These are phyloP conservation scores for Mnemiopsis leidyi DNA, from an alignment of 37 sponge, comb jelly and placozoan genomes.

Conservation along the genomic window DNA sequence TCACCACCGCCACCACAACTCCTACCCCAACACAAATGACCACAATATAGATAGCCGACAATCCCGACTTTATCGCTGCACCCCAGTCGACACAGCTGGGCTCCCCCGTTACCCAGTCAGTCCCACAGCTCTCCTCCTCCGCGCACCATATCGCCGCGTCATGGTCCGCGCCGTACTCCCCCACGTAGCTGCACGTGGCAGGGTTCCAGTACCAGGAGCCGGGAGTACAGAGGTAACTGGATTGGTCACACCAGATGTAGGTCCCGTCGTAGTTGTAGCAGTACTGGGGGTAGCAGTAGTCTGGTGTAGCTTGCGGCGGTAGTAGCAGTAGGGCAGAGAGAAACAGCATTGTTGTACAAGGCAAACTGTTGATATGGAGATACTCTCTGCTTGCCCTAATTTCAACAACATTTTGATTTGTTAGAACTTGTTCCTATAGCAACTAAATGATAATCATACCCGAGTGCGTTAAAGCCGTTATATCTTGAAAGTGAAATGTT, in stretches of 20 bases:
- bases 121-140: neutral
- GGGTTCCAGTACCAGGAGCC: neutral
- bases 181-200: neutral
- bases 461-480: no score
- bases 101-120: neutral
- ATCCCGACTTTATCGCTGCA: neutral
- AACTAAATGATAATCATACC: no score
- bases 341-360: neutral
- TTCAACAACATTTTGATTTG: no score
- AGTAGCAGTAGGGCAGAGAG: neutral
- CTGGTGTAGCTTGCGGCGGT: neutral
- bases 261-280: neutral
- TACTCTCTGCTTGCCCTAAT: no score
- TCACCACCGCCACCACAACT: neutral
- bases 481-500: no score
- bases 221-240: neutral
- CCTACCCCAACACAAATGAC: neutral
- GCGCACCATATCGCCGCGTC: neutral
- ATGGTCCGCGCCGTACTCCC: neutral
- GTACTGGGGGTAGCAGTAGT: slow-evolving; percentile 40
- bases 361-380: no score
- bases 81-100: slow-evolving; percentile 5
- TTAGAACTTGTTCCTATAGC: no score
- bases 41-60: neutral
- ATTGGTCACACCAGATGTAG: neutral